A percentile compares a stretch with the other conserved stretches of the same genome.
Evolutionary conservation across 2,113 vertebrate genomes (phyloP).

Genomic region (Nibea albiflora): DNA sequence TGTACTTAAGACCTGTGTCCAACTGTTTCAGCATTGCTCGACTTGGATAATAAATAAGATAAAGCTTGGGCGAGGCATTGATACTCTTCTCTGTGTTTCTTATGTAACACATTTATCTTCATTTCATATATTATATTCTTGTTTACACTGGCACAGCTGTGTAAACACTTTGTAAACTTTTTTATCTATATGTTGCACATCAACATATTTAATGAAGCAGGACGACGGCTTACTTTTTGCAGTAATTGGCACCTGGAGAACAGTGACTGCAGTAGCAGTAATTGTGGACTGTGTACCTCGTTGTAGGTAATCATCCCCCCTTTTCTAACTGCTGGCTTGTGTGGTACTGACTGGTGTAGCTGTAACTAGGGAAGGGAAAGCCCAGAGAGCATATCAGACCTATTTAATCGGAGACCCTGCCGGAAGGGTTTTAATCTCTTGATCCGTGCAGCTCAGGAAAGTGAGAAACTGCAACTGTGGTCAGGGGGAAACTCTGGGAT

Average conservation of each 20-base stretch:
- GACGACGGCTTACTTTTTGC: not conserved
- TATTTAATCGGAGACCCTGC: conserved; percentile 73
- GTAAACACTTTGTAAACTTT: not conserved
- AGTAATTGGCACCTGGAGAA: conserved; percentile 5
- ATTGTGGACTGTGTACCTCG: not conserved
- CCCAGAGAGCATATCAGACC: conserved; percentile 69
- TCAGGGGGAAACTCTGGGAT: conserved; percentile 40
- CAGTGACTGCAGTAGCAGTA: not conserved
- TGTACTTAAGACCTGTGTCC: not conserved
- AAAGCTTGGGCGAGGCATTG: not conserved
- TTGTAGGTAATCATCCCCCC: not conserved
- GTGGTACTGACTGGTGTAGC: conserved; percentile 32
- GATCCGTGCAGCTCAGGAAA: conserved; percentile 73
- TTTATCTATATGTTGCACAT: not conserved
- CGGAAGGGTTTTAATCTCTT: conserved; percentile 79
- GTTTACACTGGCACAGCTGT: not conserved
- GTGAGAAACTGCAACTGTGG: conserved; percentile 61
- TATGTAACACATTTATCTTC: not conserved
- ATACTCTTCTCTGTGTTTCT: not conserved
- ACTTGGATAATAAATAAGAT: conserved; percentile 13
- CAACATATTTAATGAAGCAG: not conserved
- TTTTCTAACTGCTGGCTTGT: conserved; percentile 12
- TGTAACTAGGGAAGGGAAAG: conserved; percentile 50
- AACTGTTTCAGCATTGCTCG: not conserved
- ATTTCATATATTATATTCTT: not conserved